Evolutionary conservation across 2,888 invertebrate genomes (phyloP).

Genomic region (Diaperis boleti): DNA sequence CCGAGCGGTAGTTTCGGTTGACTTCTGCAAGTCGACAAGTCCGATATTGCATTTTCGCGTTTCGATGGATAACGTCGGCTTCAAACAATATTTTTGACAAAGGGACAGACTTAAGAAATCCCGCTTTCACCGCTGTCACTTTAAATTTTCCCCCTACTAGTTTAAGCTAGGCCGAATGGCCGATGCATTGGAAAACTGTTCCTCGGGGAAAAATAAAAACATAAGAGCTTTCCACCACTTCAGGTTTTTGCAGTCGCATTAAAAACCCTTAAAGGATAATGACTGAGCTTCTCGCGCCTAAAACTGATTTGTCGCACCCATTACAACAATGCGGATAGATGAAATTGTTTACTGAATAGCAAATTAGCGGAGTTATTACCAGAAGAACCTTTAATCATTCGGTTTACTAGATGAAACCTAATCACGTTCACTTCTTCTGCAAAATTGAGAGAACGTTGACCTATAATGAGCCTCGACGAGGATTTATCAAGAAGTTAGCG

Average conservation of each 20-base stretch:
- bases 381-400: conserved; percentile 25
- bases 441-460: conserved; percentile 31
- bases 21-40: not conserved
- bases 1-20: not conserved
- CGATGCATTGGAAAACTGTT: conserved; percentile 53
- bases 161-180: conserved; percentile 47
- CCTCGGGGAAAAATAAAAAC: conserved; percentile 57
- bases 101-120: conserved; percentile 47
- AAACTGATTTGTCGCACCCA: not conserved
- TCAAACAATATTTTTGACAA: conserved; percentile 42
- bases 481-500: conserved; percentile 14
- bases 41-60: conserved; percentile 5
- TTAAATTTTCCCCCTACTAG: conserved; percentile 49
- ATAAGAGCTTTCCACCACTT: conserved; percentile 47
- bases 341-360: not conserved
- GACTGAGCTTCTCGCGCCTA: conserved; percentile 40
- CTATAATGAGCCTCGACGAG: conserved; percentile 27
- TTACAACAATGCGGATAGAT: not conserved
- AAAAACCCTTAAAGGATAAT: conserved; percentile 38
- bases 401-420: conserved; percentile 27
- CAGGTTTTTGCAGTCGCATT: conserved; percentile 41
- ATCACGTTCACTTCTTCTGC: conserved; percentile 22
- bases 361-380: conserved; percentile 20
- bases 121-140: conserved; percentile 49
- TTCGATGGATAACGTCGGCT: conserved; percentile 5